Base-by-base conservation (phyloP, 2,888 invertebrate species). In the Hypercompe scribonia region DNA sequence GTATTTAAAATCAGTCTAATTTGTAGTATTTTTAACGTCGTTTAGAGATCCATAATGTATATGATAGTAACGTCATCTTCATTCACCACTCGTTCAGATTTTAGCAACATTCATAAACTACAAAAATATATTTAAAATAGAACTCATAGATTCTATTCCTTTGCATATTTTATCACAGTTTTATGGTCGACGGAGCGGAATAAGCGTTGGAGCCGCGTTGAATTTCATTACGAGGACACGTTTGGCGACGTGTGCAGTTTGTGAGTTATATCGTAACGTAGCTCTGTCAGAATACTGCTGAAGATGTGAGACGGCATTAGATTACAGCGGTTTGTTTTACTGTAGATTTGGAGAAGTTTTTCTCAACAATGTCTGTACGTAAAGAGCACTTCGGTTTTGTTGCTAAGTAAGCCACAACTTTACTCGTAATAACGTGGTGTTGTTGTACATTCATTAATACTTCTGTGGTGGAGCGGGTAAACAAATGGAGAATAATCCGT, bases 111-210 rank as follows among this genome's bases (percentile, higher is more conserved):
- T 15, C 10, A 65, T 36, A 3, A 36, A 10, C n/a, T 24, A 34
- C 63, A 28, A 34, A 34, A 65, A 36, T 36, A 65, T 13, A 67
- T 67, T 67, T 46, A 21, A 50, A 67, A 67, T n/a, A 33, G 21
- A 36, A 65, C n/a, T 34, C 64, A n/a, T 2, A 10, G 64, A 36
- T 64, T 34, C 24, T n/a, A n/a, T 36, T 65, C 34, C 11, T 65
- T 36, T 24, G 64, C 34, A 65, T 65, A 65, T 65, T 65, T 65
- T 31, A 42, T 42, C 42, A 42, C 31, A 42, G 42, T 46, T 66
- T 66, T 42, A 42, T 28, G 31, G n/a, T 31, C n/a, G 24, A 31
- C 66, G 39, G 21, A 66, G 66, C 66, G 42, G 66, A 66, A 31
- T 66, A 65, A 65, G 39, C 65, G 46, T 1, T 36, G 65, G 42